Evolutionary conservation across 2,113 vertebrate genomes (phyloP).

Genomic region (cat (Felis catus)): F.catus_Fca126_mat1.0 CM031411.1:57603001-57603500

Average conservation of each 20-base stretch:
- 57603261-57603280: not conserved
- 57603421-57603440: not conserved
- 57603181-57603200: not conserved
- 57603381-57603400: slow-evolving; percentile 14
- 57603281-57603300: not conserved
- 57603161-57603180: no score
- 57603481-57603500: not conserved
- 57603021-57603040: no score
- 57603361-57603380: not conserved
- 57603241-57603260: not conserved
- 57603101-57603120: no score
- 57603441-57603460: not conserved
- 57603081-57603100: no score
- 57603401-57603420: not conserved
- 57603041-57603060: no score
- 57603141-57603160: no score
- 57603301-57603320: not conserved
- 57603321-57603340: not conserved
- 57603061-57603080: no score
- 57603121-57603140: no score
- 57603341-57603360: not conserved
- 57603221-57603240: not conserved
- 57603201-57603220: not conserved
- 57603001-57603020: no score
- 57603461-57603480: not conserved